Conservation (phyloP, 2,113 vertebrate genomes). For the Athene noctua region DNA sequence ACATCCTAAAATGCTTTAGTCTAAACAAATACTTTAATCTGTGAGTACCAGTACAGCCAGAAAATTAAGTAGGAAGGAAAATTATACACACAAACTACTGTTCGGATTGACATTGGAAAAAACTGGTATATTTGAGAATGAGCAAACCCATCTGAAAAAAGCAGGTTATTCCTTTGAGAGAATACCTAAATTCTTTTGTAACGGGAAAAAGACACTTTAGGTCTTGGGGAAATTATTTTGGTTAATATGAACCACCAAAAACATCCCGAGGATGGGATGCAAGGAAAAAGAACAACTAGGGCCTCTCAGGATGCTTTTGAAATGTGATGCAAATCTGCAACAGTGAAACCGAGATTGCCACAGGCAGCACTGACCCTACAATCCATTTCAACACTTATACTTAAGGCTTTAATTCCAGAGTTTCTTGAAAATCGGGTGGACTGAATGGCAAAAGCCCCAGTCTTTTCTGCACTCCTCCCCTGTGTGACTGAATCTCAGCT, state of each 20-base stretch:
- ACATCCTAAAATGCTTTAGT: background rate
- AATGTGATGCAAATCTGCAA: background rate
- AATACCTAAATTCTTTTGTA: background rate
- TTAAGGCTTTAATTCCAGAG: background rate
- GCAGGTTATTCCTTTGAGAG: background rate
- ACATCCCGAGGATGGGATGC: background rate
- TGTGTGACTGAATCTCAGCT: background rate
- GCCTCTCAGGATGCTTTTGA: background rate
- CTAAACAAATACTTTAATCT: background rate
- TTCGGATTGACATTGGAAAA: background rate
- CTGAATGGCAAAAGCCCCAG: background rate
- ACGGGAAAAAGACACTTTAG: background rate
- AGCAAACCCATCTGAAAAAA: background rate
- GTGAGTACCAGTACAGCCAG: background rate
- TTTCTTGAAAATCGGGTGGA: background rate
- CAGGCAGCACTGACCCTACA: background rate
- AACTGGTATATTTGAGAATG: background rate
- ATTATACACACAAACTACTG: background rate
- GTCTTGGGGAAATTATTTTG: background rate
- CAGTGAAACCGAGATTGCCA: background rate
- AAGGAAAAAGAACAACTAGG: background rate
- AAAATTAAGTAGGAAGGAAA: background rate
- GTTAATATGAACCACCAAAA: background rate
- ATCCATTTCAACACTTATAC: background rate
- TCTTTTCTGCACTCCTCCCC: background rate